Conservation (phyloP, 2,113 vertebrate genomes). For the Nyctereutes procyonoides region DNA sequence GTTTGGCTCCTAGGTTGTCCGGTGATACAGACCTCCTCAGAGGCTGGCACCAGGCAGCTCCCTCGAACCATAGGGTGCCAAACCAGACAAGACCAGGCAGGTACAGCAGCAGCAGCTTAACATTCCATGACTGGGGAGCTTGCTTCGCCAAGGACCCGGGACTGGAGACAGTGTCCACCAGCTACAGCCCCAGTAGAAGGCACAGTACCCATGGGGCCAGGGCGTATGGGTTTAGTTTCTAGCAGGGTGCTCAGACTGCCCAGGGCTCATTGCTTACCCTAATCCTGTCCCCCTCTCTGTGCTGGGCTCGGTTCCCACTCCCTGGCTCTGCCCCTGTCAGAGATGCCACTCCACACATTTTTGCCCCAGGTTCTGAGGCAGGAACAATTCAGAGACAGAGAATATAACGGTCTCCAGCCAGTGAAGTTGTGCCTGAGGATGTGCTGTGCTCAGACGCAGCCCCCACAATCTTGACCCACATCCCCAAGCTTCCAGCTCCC, state of each 20-base stretch:
- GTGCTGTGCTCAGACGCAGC: background rate
- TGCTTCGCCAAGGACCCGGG: background rate
- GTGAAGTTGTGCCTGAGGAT: background rate
- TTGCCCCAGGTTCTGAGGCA: background rate
- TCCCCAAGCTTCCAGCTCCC: conserved; percentile 75
- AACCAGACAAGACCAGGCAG: conserved; percentile 65
- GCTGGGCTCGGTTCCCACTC: background rate
- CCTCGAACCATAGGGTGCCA: background rate
- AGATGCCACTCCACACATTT: background rate
- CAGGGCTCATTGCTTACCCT: background rate
- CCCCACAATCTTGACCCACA: conserved; percentile 78
- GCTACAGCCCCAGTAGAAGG: background rate
- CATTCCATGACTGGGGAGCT: conserved; percentile 28
- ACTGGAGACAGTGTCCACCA: background rate
- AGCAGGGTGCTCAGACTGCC: background rate
- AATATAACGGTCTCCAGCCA: background rate
- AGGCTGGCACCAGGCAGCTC: conserved; percentile 22
- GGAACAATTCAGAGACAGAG: background rate
- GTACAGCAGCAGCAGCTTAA: conserved; percentile 47
- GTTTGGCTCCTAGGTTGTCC: conserved; percentile 40
- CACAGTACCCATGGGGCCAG: background rate
- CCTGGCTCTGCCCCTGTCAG: background rate
- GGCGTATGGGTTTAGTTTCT: background rate
- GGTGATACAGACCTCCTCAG: background rate
- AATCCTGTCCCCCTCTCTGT: background rate